Base-by-base conservation (phyloP, 2,888 invertebrate species). In the Nomada fucata region DNA sequence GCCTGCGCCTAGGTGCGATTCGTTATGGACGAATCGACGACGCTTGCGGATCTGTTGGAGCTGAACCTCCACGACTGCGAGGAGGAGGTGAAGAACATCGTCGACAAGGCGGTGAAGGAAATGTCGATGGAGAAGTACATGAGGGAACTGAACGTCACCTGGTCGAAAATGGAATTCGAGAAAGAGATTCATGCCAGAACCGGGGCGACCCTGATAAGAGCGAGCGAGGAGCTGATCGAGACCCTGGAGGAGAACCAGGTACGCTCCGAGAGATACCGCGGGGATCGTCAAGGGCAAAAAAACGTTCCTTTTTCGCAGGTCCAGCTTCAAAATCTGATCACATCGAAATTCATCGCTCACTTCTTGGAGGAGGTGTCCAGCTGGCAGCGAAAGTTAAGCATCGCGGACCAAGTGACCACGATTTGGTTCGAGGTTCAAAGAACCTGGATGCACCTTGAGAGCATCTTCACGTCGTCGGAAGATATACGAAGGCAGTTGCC, bases 51-150 rank as follows among this genome's bases (percentile, higher is more conserved):
- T 93, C 95, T 99, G 29, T 94, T 99, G 84, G 97, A 97, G 7
- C 94, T 99, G 65, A 98, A 98, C 94, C 95, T 99, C 13, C 99
- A 99, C 93, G 98, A 98, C 94, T 99, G 98, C 94, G 99, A 99
- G 94, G 99, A 99, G 93, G 99, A 99, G 94, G 99, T 98, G 0
- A 98, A 98, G 92, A 98, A 98, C 93, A 99, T 99, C 90, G 99
- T 99, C 11, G 99, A 99, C 93, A 99, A 99, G 94, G 98, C 99
- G 0, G 98, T 98, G 0, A 99, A 99, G 94, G 99, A 99, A 95
- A 98, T 98, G 98, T 98, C 98, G 2, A 99, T 99, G 98, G 99
- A 99, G 94, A 99, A 98, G 93, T 97, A 97, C 74, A 95, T 99
- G 68, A 96, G 97, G 86, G 99, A 99, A 91, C 94, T 99, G 77